Evolutionary conservation across 2,888 invertebrate species (phyloP).

Genomic region (Caenorhabditis sp.): DNA sequence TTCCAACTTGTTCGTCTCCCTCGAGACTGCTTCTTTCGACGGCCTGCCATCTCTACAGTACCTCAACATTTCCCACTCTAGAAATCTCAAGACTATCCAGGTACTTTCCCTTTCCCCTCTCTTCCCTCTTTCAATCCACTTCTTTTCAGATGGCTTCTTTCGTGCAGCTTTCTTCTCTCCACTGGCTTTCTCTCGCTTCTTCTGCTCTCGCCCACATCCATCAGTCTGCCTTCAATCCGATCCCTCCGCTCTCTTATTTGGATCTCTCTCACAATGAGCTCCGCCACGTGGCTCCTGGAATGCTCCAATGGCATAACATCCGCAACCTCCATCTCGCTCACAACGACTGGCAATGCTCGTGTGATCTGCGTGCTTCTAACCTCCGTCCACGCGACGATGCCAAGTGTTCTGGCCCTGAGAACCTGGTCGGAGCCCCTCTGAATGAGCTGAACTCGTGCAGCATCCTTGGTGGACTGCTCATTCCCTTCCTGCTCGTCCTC

Average conservation of each 20-base stretch:
- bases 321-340: conserved; percentile 42
- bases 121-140: background rate
- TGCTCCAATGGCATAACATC: conserved; percentile 42
- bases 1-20: conserved; percentile 61
- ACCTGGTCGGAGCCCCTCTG: conserved; percentile 42
- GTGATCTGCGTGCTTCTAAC: conserved; percentile 51
- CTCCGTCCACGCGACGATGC: conserved; percentile 53
- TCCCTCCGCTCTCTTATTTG: conserved; percentile 53
- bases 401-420: conserved; percentile 54
- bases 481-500: conserved; percentile 59
- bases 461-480: conserved; percentile 56
- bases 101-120: conserved; percentile 9
- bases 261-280: conserved; percentile 63
- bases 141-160: conserved; percentile 64
- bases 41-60: conserved; percentile 56
- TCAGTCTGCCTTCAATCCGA: conserved; percentile 61
- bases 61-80: conserved; percentile 60
- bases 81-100: conserved; percentile 62
- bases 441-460: conserved; percentile 52
- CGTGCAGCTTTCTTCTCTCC: conserved; percentile 59
- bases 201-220: conserved; percentile 58
- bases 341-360: conserved; percentile 68
- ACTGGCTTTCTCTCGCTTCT: conserved; percentile 56
- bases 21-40: conserved; percentile 68
- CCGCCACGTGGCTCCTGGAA: conserved; percentile 14